Evolutionary conservation across 2,888 invertebrate species (phyloP).

Genomic region (Heteropelma amictum): DNA sequence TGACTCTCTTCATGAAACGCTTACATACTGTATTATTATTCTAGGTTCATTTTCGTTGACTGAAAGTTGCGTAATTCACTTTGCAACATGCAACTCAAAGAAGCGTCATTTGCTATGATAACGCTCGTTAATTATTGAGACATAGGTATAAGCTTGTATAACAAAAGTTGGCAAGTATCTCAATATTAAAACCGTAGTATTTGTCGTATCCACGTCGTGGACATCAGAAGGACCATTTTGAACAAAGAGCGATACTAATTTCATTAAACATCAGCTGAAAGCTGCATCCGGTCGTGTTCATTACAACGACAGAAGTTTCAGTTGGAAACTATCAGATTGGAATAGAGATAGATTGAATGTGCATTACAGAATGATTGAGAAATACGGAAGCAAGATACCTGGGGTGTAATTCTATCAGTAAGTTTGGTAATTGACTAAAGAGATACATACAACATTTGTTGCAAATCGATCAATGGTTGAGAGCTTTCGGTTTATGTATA

Average conservation of each 20-base stretch:
- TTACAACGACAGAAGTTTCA: too few species aligned
- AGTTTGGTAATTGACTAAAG: neutral
- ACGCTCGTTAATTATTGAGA: too few species aligned
- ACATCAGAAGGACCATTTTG: slow-evolving; percentile 17
- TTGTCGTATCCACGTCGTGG: neutral
- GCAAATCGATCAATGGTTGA: too few species aligned
- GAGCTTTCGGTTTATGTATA: too few species aligned
- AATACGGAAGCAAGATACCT: neutral
- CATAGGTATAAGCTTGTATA: too few species aligned
- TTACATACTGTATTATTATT: too few species aligned
- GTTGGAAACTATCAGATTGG: slow-evolving; percentile 8
- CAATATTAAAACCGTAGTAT: neutral
- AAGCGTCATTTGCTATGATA: too few species aligned
- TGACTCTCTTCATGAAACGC: neutral
- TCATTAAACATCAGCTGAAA: slow-evolving; percentile 34
- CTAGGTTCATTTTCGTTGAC: slow-evolving; percentile 5
- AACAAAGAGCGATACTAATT: slow-evolving; percentile 22
- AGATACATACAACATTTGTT: too few species aligned
- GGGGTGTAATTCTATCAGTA: neutral
- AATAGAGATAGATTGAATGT: slow-evolving; percentile 1
- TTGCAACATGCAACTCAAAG: neutral
- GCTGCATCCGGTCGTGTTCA: slow-evolving; percentile 24
- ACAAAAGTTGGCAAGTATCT: neutral
- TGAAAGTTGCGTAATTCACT: slow-evolving; percentile 2
- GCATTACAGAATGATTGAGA: neutral